Percentiles rank a stretch among this genome's conserved stretches.
These are phyloP conservation scores for Dyspetes luteomarginatus DNA, from an alignment of 2,888 invertebrate genomes.

Conservation along the genomic window DNA sequence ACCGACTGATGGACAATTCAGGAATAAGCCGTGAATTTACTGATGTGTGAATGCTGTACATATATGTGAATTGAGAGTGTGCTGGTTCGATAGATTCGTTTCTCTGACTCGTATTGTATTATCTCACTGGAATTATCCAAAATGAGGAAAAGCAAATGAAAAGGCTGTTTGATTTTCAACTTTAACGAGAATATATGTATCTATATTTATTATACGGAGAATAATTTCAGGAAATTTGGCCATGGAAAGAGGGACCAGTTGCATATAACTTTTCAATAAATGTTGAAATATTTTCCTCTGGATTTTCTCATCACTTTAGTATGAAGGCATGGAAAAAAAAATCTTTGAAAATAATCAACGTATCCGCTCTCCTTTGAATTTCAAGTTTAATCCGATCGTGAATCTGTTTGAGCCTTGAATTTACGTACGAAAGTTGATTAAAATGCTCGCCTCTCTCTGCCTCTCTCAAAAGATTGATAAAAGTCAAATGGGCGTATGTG, in stretches of 20 bases:
- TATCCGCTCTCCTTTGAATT: slow-evolving; percentile 15
- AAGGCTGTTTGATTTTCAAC: slow-evolving; percentile 15
- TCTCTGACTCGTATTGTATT: too few relatives aligned
- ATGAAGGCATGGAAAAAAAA: too few relatives aligned
- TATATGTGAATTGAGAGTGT: background rate
- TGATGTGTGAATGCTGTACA: background rate
- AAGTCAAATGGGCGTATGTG: background rate
- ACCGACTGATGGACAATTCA: background rate
- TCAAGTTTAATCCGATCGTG: slow-evolving; percentile 14
- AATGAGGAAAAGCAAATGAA: background rate
- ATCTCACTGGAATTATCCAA: too few relatives aligned
- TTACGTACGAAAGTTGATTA: slow-evolving; percentile 17
- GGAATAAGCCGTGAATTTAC: slow-evolving; percentile 7
- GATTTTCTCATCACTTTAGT: too few relatives aligned
- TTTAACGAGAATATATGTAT: background rate
- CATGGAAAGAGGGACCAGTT: too few relatives aligned
- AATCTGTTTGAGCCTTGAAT: background rate
- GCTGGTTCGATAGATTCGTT: slow-evolving; percentile 25
- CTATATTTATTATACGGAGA: too few relatives aligned
- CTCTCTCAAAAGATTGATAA: background rate
- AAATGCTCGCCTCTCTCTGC: too few relatives aligned
- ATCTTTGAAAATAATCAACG: background rate
- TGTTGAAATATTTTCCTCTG: too few relatives aligned
- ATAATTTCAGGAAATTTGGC: too few relatives aligned
- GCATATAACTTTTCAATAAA: too few relatives aligned